Evolutionary conservation across 23 tunicate genomes (phyloP).

Genomic region (Styela clava): DNA sequence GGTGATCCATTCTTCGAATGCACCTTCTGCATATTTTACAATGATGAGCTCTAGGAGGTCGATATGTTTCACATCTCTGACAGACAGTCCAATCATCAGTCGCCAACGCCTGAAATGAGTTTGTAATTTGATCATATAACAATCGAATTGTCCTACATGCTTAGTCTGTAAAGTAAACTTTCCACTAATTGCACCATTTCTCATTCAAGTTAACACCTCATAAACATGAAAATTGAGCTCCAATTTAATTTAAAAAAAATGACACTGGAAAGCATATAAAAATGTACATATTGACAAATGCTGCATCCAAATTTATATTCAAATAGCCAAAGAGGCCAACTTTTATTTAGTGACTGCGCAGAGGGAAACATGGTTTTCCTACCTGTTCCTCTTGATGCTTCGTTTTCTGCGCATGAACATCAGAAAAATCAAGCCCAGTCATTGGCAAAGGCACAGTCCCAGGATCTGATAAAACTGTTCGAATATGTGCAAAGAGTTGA

Average conservation of each 20-base stretch:
- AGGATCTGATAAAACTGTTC: constrained; percentile 70
- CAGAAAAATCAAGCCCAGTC: constrained; percentile 68
- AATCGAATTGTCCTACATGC: not conserved
- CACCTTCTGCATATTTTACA: constrained; percentile 71
- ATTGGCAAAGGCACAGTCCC: constrained; percentile 64
- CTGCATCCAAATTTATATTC: too few species aligned
- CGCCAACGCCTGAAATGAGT: constrained; percentile 9
- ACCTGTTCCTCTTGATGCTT: constrained; percentile 26
- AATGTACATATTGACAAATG: too few species aligned
- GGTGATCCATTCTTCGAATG: constrained; percentile 79
- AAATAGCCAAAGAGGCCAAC: too few species aligned
- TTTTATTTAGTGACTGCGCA: too few species aligned
- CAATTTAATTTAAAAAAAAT: too few species aligned
- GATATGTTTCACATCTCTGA: constrained; percentile 73
- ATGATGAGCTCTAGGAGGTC: constrained; percentile 86
- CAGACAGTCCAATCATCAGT: constrained; percentile 79
- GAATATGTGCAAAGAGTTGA: constrained; percentile 44
- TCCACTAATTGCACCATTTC: not conserved
- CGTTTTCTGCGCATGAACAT: constrained; percentile 40
- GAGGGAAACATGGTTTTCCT: too few species aligned
- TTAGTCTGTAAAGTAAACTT: not conserved
- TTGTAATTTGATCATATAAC: not conserved
- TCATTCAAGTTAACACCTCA: too few species aligned
- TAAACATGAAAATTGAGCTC: too few species aligned
- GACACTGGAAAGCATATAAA: too few species aligned